A percentile compares a stretch with the other conserved stretches of the same genome.
Evolutionary conservation across 2,888 invertebrate genomes (phyloP).

Genomic region (Trisateles emortualis): DNA sequence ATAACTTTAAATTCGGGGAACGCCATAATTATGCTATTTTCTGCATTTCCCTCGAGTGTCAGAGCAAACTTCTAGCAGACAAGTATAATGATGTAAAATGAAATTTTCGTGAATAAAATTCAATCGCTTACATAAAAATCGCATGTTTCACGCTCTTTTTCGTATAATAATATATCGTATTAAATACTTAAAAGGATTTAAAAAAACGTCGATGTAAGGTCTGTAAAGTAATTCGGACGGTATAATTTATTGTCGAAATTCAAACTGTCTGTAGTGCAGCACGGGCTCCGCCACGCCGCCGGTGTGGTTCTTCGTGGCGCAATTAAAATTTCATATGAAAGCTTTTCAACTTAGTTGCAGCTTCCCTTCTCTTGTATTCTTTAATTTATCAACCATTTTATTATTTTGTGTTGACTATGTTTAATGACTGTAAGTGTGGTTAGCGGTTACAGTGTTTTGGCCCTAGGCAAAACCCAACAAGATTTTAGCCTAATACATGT

Average conservation of each 20-base stretch:
- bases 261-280: slow-evolving; percentile 45
- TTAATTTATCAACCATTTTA: neutral
- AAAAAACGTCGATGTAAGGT: slow-evolving; percentile 15
- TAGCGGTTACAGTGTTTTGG: too few relatives aligned
- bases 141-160: neutral
- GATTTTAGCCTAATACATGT: too few relatives aligned
- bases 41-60: too few relatives aligned
- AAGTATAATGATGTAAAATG: too few relatives aligned
- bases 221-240: slow-evolving; percentile 17
- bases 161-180: neutral
- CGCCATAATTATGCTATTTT: too few relatives aligned
- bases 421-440: too few relatives aligned
- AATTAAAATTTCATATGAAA: slow-evolving; percentile 70
- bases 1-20: too few relatives aligned
- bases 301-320: slow-evolving; percentile 63
- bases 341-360: slow-evolving; percentile 53
- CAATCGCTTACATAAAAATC: too few relatives aligned
- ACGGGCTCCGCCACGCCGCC: slow-evolving; percentile 18
- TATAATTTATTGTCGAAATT: slow-evolving; percentile 60
- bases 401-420: neutral
- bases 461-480: too few relatives aligned
- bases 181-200: slow-evolving; percentile 1
- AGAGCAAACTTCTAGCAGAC: too few relatives aligned
- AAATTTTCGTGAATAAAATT: too few relatives aligned
- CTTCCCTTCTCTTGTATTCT: slow-evolving; percentile 1